These are phyloP conservation scores for Numenius arquata DNA, from an alignment of 2,113 vertebrate species.

Conservation along the genomic window DNA sequence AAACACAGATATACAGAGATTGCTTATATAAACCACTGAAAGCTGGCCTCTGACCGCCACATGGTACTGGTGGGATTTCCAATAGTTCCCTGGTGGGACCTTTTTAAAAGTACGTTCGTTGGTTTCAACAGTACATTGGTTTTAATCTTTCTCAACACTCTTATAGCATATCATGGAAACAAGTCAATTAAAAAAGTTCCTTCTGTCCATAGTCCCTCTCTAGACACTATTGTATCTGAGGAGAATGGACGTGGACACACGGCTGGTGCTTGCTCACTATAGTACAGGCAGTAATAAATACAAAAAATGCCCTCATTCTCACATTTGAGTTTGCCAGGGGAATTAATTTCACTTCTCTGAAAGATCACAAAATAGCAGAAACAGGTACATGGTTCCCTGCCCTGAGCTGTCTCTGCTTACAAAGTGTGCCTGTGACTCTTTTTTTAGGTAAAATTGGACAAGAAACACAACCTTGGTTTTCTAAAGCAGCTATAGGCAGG, in stretches of 20 bases:
- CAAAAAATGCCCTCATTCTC: fast-evolving
- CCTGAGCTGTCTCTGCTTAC: not conserved
- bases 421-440: not conserved
- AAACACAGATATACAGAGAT: not conserved
- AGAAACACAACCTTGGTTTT: not conserved
- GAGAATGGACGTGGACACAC: fast-evolving
- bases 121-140: not conserved
- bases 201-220: not conserved
- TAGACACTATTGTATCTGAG: not conserved
- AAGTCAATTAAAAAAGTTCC: not conserved
- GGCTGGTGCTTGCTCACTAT: not conserved
- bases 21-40: not conserved
- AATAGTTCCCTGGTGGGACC: not conserved
- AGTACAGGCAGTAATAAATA: not conserved
- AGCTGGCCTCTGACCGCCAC: not conserved
- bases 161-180: not conserved
- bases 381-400: not conserved
- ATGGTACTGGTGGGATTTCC: not conserved
- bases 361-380: not conserved
- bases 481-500: not conserved
- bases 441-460: not conserved
- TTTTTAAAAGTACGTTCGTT: not conserved
- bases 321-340: not conserved
- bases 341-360: not conserved
- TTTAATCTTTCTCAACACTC: not conserved